These are phyloP conservation scores for Cromileptes altivelis DNA, from an alignment of 2,113 vertebrate species.

Conservation along the genomic window DNA sequence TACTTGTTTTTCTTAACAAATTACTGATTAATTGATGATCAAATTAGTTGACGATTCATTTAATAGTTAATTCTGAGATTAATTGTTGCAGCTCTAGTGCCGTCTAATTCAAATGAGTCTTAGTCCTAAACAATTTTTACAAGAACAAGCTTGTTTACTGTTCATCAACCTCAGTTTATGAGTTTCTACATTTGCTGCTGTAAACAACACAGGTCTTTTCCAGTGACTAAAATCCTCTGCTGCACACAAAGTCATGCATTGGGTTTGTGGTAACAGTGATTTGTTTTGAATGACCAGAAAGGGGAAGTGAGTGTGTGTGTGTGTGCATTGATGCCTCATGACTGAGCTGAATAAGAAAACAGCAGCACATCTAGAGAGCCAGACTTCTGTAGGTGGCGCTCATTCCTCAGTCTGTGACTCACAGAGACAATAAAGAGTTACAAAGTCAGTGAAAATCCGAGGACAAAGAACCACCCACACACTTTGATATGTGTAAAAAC, in stretches of 20 bases:
- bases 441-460: background rate
- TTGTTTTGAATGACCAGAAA: conserved; percentile 22
- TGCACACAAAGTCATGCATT: background rate
- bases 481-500: conserved; percentile 3
- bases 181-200: conserved; percentile 3
- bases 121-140: background rate
- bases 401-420: conserved; percentile 6
- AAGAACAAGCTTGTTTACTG: background rate
- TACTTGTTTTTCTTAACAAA: too few relatives aligned
- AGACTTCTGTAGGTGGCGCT: conserved; percentile 11
- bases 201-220: background rate
- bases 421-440: conserved; percentile 22
- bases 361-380: background rate
- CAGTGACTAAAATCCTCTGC: background rate
- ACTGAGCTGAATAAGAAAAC: conserved; percentile 18
- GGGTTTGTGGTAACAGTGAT: conserved; percentile 2
- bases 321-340: background rate
- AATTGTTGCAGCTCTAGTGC: background rate
- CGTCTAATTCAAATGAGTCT: background rate
- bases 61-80: too few relatives aligned
- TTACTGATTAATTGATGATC: too few relatives aligned
- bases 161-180: conserved; percentile 2
- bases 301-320: background rate
- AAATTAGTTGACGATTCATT: too few relatives aligned
- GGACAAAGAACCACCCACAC: conserved; percentile 6